Conservation (phyloP, 2,797 vertebrate genomes). For the Micrastur ruficollis region DNA sequence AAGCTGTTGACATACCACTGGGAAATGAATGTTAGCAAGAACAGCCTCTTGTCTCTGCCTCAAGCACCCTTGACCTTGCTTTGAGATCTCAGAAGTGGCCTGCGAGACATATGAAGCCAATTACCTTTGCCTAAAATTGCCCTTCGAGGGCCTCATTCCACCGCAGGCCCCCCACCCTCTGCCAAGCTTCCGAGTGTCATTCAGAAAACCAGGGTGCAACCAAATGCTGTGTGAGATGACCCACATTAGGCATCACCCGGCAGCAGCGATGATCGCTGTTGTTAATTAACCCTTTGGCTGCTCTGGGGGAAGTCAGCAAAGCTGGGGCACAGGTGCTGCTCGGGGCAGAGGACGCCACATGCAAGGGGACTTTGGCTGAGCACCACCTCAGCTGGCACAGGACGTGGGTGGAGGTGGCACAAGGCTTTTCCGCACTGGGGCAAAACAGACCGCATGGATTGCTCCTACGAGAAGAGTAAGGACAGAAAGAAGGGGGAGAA, state of each 20-base stretch:
- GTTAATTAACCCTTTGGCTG: neutral
- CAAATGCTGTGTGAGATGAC: neutral
- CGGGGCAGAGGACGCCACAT: accelerated
- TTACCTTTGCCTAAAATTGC: neutral
- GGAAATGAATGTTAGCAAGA: neutral
- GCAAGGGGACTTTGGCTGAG: neutral
- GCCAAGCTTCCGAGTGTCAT: neutral
- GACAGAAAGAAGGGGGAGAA: neutral
- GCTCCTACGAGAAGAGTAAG: neutral
- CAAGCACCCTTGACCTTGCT: constrained; percentile 26
- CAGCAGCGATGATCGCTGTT: neutral
- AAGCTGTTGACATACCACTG: constrained; percentile 26
- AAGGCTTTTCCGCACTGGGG: neutral
- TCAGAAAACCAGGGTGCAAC: neutral
- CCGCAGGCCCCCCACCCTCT: neutral
- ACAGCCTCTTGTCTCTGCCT: constrained; percentile 32
- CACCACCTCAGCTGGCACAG: accelerated
- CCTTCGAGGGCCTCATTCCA: neutral
- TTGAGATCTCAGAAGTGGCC: constrained; percentile 28
- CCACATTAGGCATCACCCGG: accelerated
- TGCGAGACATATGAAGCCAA: neutral
- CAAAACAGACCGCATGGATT: neutral
- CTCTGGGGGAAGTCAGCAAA: neutral
- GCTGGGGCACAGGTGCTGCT: neutral
- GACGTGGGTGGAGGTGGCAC: neutral